Conservation (phyloP, 1,140 invertebrate genomes). For the Berghia stephanieae region DNA sequence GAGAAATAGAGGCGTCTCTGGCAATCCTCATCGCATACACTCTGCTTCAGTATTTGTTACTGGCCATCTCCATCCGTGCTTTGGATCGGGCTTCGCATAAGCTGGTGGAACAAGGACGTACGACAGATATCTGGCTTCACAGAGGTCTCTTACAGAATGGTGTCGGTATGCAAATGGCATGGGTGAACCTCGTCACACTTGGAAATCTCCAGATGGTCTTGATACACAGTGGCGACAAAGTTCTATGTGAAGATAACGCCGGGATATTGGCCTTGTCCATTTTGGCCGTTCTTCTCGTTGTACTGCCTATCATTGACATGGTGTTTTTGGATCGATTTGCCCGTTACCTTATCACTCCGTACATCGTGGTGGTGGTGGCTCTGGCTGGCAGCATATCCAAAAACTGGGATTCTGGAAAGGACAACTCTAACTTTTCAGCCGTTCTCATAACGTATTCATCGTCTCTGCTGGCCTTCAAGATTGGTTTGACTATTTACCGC, state of each 20-base stretch:
- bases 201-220: no score
- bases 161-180: neutral
- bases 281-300: no score
- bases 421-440: conserved; percentile 50
- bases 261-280: no score
- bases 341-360: conserved; percentile 55
- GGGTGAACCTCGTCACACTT: neutral
- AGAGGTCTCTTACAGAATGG: neutral
- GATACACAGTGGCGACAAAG: no score
- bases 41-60: neutral
- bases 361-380: conserved; percentile 51
- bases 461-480: conserved; percentile 37
- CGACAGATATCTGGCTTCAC: neutral
- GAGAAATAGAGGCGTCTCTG: conserved; percentile 8
- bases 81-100: neutral
- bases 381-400: conserved; percentile 48
- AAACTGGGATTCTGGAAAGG: conserved; percentile 39
- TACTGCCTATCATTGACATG: conserved; percentile 47
- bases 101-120: neutral
- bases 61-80: neutral
- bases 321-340: conserved; percentile 49
- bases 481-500: conserved; percentile 39
- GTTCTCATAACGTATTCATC: conserved; percentile 42
- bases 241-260: no score
- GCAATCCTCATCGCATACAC: neutral